Evolutionary conservation across 2,113 vertebrate genomes (phyloP).

Genomic region (Gavia stellata): DNA sequence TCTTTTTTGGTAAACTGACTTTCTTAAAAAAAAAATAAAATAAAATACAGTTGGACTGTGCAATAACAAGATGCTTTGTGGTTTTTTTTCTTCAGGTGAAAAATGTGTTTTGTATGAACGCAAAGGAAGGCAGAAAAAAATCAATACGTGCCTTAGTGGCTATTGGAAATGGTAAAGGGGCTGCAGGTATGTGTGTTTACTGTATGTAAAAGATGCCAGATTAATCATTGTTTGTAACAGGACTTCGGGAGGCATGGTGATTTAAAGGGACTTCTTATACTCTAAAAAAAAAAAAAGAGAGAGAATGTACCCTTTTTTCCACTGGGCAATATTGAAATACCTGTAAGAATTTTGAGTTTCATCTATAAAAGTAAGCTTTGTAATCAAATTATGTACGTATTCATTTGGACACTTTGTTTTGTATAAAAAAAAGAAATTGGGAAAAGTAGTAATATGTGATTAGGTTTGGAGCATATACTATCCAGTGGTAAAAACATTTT

Average conservation of each 20-base stretch:
- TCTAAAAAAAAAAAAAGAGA: background rate
- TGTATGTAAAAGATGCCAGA: background rate
- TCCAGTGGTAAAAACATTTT: background rate
- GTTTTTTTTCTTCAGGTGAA: constrained; percentile 78
- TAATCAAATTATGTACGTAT: background rate
- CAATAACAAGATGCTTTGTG: background rate
- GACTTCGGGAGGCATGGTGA: background rate
- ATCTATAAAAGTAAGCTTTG: background rate
- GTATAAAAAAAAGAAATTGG: background rate
- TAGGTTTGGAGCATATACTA: background rate
- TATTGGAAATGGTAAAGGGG: constrained; percentile 89
- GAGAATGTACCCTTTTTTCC: background rate
- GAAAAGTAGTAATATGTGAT: background rate
- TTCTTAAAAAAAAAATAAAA: background rate
- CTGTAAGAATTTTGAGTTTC: background rate
- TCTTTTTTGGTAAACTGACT: background rate
- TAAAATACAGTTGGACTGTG: background rate
- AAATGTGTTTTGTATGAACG: constrained; percentile 94
- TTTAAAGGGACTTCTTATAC: background rate
- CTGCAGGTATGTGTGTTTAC: constrained; percentile 75
- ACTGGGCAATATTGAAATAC: background rate
- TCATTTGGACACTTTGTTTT: background rate
- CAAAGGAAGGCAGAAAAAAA: constrained; percentile 90
- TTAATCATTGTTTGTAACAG: background rate
- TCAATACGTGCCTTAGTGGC: constrained; percentile 86